Conservation (phyloP, 1,140 invertebrate species). For the Pseudomyrmex pallidus region DNA sequence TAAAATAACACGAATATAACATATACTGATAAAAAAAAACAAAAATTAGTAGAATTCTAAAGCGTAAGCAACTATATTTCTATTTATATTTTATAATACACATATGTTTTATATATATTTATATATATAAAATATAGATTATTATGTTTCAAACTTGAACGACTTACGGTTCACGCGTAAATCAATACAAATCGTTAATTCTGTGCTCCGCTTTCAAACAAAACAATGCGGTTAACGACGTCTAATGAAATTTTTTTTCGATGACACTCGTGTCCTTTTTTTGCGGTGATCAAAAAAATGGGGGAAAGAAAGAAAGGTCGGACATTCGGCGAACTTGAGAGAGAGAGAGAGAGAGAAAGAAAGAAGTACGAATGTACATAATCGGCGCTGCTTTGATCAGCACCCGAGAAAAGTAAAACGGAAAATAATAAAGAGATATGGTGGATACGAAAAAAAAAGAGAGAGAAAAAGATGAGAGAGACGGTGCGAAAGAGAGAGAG, state of each 20-base stretch:
- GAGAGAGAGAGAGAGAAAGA: neutral
- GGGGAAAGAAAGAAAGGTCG: conserved; percentile 23
- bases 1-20: too few species aligned
- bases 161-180: too few species aligned
- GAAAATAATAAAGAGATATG: conserved; percentile 28
- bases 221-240: conserved; percentile 22
- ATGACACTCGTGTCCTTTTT: neutral
- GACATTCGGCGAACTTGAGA: conserved; percentile 34
- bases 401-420: conserved; percentile 18
- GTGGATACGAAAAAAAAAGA: neutral
- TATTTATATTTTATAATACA: too few species aligned
- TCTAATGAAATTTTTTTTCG: conserved; percentile 26
- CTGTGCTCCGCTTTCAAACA: neutral
- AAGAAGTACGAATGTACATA: conserved; percentile 20
- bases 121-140: too few species aligned
- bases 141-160: too few species aligned
- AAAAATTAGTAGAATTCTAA: too few species aligned
- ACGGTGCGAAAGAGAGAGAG: conserved; percentile 17
- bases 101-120: too few species aligned
- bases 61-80: too few species aligned
- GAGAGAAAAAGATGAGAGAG: neutral
- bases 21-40: too few species aligned
- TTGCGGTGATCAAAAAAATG: conserved; percentile 14
- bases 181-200: neutral
- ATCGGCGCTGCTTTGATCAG: conserved; percentile 12